Percentiles rank a stretch among this genome's conserved stretches.
phyloP scores from a whole-genome alignment of 2,113 vertebrate genomes.

The Sula dactylatra region DNA sequence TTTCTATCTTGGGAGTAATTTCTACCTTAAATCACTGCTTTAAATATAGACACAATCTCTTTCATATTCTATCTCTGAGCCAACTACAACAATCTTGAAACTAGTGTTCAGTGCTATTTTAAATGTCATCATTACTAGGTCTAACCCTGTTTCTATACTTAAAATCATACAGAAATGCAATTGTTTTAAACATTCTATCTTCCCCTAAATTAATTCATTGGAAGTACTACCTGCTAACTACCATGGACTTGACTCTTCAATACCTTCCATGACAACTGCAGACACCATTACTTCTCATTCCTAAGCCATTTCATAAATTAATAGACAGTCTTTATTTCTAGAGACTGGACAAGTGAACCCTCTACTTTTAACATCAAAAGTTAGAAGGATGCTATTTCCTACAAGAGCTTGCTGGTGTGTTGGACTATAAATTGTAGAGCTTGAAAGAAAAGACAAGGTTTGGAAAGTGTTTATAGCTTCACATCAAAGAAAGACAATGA shows the following conservation, averaged over 20 bases:
- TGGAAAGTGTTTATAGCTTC: not conserved
- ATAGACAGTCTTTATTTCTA: not conserved
- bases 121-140: not conserved
- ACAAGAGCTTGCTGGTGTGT: not conserved
- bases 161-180: not conserved
- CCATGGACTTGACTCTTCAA: not conserved
- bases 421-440: not conserved
- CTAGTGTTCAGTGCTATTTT: not conserved
- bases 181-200: not conserved
- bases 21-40: not conserved
- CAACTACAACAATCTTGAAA: not conserved
- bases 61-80: not conserved
- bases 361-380: not conserved
- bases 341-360: not conserved
- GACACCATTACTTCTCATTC: not conserved
- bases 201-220: not conserved
- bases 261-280: not conserved
- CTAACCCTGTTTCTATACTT: not conserved
- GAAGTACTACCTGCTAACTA: not conserved
- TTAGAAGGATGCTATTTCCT: not conserved
- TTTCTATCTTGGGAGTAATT: not conserved
- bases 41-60: not conserved
- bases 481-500: not conserved
- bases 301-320: not conserved
- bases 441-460: not conserved